Conservation (phyloP, 2,888 invertebrate species). For the Eubasilissa splendida region DNA sequence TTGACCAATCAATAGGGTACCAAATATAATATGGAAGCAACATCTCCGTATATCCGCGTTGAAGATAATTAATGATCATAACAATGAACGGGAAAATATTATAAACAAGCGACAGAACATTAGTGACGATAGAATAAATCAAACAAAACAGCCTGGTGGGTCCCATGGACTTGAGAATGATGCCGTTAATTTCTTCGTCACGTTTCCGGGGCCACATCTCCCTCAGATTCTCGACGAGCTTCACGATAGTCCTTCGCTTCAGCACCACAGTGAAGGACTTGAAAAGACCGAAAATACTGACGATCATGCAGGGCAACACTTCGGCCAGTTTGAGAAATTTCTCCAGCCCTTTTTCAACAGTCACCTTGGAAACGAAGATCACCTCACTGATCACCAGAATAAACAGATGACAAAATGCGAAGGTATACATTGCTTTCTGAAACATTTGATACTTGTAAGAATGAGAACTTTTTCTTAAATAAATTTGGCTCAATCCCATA, state of each 20-base stretch:
- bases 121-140: conserved; percentile 49
- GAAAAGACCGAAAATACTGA: conserved; percentile 35
- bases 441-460: conserved; percentile 18
- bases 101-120: conserved; percentile 50
- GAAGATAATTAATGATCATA: conserved; percentile 40
- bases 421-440: conserved; percentile 41
- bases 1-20: conserved; percentile 52
- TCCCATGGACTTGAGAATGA: conserved; percentile 45
- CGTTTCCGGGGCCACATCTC: conserved; percentile 42
- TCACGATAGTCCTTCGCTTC: conserved; percentile 17
- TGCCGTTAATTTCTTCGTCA: conserved; percentile 35
- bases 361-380: conserved; percentile 16
- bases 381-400: conserved; percentile 42
- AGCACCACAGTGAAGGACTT: conserved; percentile 47
- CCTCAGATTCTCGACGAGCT: conserved; percentile 45
- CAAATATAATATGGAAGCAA: conserved; percentile 53
- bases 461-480: conserved; percentile 34
- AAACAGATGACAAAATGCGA: conserved; percentile 46
- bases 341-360: conserved; percentile 16
- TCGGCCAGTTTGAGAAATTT: conserved; percentile 50
- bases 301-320: conserved; percentile 49
- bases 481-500: conserved; percentile 50
- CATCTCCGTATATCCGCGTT: conserved; percentile 30
- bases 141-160: conserved; percentile 48
- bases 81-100: conserved; percentile 53